A percentile compares a stretch with the other conserved stretches of the same genome.
Conservation (phyloP, 92 coral and sea anemone genomes). For the Epizoanthus scotinus region DNA sequence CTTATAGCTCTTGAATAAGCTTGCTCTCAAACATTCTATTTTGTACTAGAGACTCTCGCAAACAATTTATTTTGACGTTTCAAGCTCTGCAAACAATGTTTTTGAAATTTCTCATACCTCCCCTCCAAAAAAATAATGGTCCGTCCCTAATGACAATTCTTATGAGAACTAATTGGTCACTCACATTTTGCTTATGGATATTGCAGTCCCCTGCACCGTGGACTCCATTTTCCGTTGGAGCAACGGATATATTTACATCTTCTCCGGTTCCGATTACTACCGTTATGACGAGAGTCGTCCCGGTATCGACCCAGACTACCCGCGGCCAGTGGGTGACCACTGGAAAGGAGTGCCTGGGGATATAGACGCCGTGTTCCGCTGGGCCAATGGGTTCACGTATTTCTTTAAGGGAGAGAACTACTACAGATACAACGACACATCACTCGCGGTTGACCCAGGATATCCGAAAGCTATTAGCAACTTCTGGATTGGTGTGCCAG, state of each 20-base stretch:
- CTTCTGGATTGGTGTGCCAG: conserved; percentile 84
- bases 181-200: neutral
- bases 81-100: no score
- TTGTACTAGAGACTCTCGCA: no score
- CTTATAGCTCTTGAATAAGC: no score
- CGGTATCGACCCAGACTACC: conserved; percentile 84
- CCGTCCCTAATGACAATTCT: no score
- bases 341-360: conserved; percentile 84
- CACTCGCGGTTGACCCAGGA: conserved; percentile 70
- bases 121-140: no score
- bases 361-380: conserved; percentile 84
- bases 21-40: no score
- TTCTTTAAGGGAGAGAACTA: conserved; percentile 85
- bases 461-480: conserved; percentile 73
- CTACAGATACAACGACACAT: conserved; percentile 80
- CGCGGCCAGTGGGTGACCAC: conserved; percentile 72
- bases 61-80: no score
- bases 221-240: conserved; percentile 89
- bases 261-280: conserved; percentile 81
- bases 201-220: conserved; percentile 73
- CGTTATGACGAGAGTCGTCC: conserved; percentile 76
- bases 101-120: no score
- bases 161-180: neutral
- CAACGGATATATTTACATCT: conserved; percentile 76
- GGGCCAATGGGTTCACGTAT: conserved; percentile 84